Base-by-base conservation (phyloP, 2,888 invertebrate species). In the Polydrusus tereticollis region DNA sequence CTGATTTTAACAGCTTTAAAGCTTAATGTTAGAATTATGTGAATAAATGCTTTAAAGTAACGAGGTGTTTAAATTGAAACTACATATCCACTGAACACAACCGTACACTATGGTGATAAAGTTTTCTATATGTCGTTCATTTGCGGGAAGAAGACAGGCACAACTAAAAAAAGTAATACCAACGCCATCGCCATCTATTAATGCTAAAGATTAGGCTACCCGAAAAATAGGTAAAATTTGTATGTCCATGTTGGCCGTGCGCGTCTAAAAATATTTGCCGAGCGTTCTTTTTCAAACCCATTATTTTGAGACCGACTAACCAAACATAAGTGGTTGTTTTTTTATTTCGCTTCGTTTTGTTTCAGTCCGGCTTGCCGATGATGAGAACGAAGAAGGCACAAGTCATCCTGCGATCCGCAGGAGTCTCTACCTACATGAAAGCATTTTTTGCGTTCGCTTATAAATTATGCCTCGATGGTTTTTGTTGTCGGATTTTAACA, bases 321-420 rank as follows among this genome's bases (percentile, higher is more conserved):
- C 79, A 79, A 80, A 79, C 79, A 78, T 69, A 76, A 75, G 76
- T 73, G 77, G 77, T 78, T 77, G 47, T 68, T 74, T 78, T 77
- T 75, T 74, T 77, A 77, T 77, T 78, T 75, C 59, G 75, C 75
- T 66, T 76, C 76, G 75, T 80, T 79, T 80, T 78, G 78, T 79
- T 79, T 79, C 78, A 76, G 78, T 68, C 76, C 73, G 68, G 72
- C 77, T 78, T 75, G 76, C 76, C 76, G 76, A 76, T 77, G 78
- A 79, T 77, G 77, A 76, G 79, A 55, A 55, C 52, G 18, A 33
- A 78, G 77, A 74, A 68, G 75, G 75, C 69, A 60, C 63, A 70
- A 69, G 70, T 70, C 70, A 65, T 65, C 50, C 64, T 47, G 43
- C 26, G 45, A 62, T 59, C 70, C 29, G 65, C 70, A 70, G 70